Base-by-base conservation (phyloP, 2,797 vertebrate genomes). In the Cossypha heuglini region DNA sequence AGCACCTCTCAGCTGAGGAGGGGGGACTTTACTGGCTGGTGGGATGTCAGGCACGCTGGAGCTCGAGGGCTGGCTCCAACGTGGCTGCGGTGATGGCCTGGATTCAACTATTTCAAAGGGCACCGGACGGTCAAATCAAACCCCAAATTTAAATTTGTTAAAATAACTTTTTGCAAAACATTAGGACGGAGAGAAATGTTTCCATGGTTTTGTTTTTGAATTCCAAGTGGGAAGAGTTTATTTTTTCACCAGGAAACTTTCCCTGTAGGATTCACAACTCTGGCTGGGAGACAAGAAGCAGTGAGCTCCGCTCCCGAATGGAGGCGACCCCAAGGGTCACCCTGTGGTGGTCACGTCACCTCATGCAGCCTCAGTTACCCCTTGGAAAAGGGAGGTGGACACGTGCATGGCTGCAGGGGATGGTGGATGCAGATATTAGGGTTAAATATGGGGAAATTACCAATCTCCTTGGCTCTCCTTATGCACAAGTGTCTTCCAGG, bases 151-250 rank as follows among this genome's bases (percentile, higher is more conserved):
- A 95, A 94, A 95, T 93, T 84, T 75, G 90, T 93, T 95, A 96
- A 97, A 97, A 97, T 95, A 97, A 94, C 94, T 94, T 96, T 68
- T 90, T 86, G 88, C 82, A 88, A 95, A 95, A 96, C 95, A 92
- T 94, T 43, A 74, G 75, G 89, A 89, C 4, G 3, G 57, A 90
- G 82, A 94, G 87, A 85, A 91, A 94, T 67, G 80, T 95, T 97
- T 96, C 90, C 94, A 95, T 84, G 88, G 90, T 48, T 95, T 95
- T 95, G 94, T 96, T 97, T 96, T 95, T 89, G 76, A 95, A 94
- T 96, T 96, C 95, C 29, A 11, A 95, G 88, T 81, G 86, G 80
- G 88, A 88, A 90, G 88, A 93, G 93, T 97, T 96, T 96, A 93
- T 97, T 96, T 97, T 96, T 94, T 95, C 79, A n/a, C 91, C 81